Evolutionary conservation across 2,113 vertebrate genomes (phyloP), one percentile per base, ranked within the genome.

Genomic region (Empidonax traillii): DNA sequence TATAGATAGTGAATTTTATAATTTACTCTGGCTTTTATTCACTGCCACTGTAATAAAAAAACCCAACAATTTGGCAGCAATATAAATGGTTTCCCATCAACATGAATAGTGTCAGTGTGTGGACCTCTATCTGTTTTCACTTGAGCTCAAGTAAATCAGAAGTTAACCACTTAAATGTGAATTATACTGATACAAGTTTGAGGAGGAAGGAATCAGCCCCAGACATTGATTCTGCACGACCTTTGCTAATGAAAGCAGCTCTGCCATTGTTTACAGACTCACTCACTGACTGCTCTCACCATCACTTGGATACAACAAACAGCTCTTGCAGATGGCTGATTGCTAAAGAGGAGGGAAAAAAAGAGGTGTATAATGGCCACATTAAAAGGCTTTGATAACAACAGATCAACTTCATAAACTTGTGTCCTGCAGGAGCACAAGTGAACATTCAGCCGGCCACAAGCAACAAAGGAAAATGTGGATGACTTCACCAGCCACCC

Each of bases 371-470:
- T 81, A 90, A 89, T 25, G 30, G 94, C 52, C 80, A 87, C 49
- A 94, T 25, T 93, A 91, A 91, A 93, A 83, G 76, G 88, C 83
- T 95, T 90, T 93, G 83, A 89, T 89, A 91, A 80, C 67, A 87
- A 85, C 79, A 84, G 72, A 90, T 37, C 83, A 94, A 93, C 88
- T 91, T 96, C 85, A 94, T 93, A 90, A 96, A 96, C 75, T 81
- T 86, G 67, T 43, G 79, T 96, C 85, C 92, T 71, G 43, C 55
- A 92, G 35, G 55, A 87, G 88, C 18, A 95, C 82, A 96, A 97
- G 37, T 19, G 69, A 91, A 74, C 92, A 94, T 92, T 95, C 93
- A 95, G 75, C 61, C 9, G 7, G 73, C 53, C 87, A 94, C 82
- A 96, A 95, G 71, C 27, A 91, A 96, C 94, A 96, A 96, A 90